Base-by-base conservation (phyloP, 2,113 vertebrate genomes). In the Phycodurus eques region DNA sequence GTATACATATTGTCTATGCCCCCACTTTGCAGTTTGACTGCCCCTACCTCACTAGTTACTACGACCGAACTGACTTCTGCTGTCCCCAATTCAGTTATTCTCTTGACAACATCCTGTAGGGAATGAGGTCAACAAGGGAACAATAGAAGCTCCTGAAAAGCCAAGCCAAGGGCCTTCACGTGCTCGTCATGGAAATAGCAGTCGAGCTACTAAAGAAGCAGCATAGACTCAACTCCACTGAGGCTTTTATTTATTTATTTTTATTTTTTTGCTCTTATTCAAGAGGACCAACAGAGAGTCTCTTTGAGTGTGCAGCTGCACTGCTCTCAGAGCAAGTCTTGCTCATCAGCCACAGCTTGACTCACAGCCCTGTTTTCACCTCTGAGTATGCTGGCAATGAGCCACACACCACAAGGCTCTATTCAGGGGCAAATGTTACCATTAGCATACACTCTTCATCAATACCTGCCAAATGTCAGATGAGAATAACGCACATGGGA, bases 271-370 rank as follows among this genome's bases (percentile, higher is more conserved):
- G 42, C 65, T 67, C 33, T 63, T 11, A 3, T 33, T 49, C 33
- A 42, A 72, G 70, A 72, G 46, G 54, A 61, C 43, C 74, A 80
- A 90, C 87, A 91, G 80, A 90, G 77, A 84, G 82, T 60, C 75
- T 81, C 88, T 88, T 90, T 92, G 81, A 89, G 75, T 59, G 68
- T 78, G 87, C 90, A 91, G 90, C 89, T 91, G 90, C 46, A 19
- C 20, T 67, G 13, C 43, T 69, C 81, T 74, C 72, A 77, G 74
- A 75, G 74, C 72, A 79, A 19, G 67, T 15, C 74, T 76, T 66
- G 49, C 74, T 27, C 76, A 67, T 76, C 64, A 65, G 70, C 63
- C 78, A 51, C 70, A 65, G 75, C 62, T 53, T 53, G 51, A 80
- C 74, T 59, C 15, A 39, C 71, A 47, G 76, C 51, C 15, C 39